Base-by-base conservation (phyloP, 2,888 invertebrate genomes). In the Molorchus minor region DNA sequence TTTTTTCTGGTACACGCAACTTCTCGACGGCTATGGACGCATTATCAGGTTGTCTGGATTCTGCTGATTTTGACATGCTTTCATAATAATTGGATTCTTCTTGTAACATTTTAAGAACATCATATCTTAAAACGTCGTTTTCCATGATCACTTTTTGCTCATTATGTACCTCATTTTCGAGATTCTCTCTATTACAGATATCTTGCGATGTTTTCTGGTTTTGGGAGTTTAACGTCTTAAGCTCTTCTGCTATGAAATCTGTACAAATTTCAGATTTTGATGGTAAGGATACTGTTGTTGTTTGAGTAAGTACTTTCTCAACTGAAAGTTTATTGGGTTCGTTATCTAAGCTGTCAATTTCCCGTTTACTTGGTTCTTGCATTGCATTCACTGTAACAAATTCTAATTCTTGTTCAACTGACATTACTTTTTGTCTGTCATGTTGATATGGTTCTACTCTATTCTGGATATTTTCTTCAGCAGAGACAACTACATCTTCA, bases 71-170 rank as follows among this genome's bases (percentile, higher is more conserved):
- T 10, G 33, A 10, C 3, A 3, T 7, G 33, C 12, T n/a, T n/a
- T n/a, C n/a, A 33, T 33, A 33, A n/a, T 33, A 33, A 3, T 33
- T 12, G 3, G 33, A 33, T 33, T 33, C 33, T 33, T 5, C 33
- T 33, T 33, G 33, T 33, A n/a, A 33, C 33, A 33, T 33, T 33
- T 33, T 33, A 21, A 53, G 29, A 21, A 53, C 40, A 54, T 62
- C 62, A 43, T 59, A 62, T 19, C 40, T 43, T 15, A 56, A 3
- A 30, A 53, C 8, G 12, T 56, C 47, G 15, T 25, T 29, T 16
- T 44, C 54, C 20, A 40, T n/a, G 12, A 13, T 41, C 7, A 10
- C 3, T 5, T 12, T 33, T 33, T 8, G 8, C 8, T 33, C 8
- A 25, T 25, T 25, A 25, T n/a, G n/a, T n/a, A n/a, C n/a, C n/a